Evolutionary conservation across 2,797 vertebrate genomes (phyloP).

Genomic region (Benthosema pterotum): DNA sequence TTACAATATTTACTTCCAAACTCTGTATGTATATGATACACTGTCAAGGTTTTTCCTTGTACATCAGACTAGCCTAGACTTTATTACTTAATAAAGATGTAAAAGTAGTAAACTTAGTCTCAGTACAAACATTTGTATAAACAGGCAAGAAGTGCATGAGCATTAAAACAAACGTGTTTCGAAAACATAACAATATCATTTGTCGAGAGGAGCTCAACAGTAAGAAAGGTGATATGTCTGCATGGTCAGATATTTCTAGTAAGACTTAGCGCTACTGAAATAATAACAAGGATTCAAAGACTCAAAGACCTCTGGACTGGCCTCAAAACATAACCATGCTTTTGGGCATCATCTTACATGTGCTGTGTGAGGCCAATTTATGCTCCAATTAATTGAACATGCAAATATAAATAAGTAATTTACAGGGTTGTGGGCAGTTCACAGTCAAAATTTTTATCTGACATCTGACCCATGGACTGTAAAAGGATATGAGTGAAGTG

Average conservation of each 20-base stretch:
- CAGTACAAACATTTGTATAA: slow-evolving; percentile 77
- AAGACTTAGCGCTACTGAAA: slow-evolving; percentile 27
- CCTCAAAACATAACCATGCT: slow-evolving; percentile 23
- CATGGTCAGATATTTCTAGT: slow-evolving; percentile 15
- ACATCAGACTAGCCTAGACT: slow-evolving; percentile 61
- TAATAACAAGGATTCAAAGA: slow-evolving; percentile 7
- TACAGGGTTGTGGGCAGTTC: too few relatives aligned
- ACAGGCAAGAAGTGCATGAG: slow-evolving; percentile 71
- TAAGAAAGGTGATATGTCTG: slow-evolving; percentile 39
- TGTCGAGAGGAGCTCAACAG: slow-evolving; percentile 33
- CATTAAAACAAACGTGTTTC: slow-evolving; percentile 50
- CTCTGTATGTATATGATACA: slow-evolving; percentile 67
- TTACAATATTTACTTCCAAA: slow-evolving; percentile 61
- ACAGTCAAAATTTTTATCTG: too few relatives aligned
- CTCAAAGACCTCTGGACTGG: slow-evolving; percentile 32
- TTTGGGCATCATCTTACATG: too few relatives aligned
- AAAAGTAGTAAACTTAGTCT: slow-evolving; percentile 79
- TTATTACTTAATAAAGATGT: slow-evolving; percentile 75
- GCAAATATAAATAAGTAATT: too few relatives aligned
- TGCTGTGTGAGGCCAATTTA: too few relatives aligned
- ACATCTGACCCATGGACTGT: too few relatives aligned
- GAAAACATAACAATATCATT: slow-evolving; percentile 39
- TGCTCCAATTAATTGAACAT: too few relatives aligned
- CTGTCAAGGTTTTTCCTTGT: slow-evolving; percentile 60
- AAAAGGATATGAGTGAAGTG: too few relatives aligned